Evolutionary conservation across 2,113 vertebrate genomes (phyloP), one percentile per base, ranked within the genome.

Genomic region (Lepus timidus): DNA sequence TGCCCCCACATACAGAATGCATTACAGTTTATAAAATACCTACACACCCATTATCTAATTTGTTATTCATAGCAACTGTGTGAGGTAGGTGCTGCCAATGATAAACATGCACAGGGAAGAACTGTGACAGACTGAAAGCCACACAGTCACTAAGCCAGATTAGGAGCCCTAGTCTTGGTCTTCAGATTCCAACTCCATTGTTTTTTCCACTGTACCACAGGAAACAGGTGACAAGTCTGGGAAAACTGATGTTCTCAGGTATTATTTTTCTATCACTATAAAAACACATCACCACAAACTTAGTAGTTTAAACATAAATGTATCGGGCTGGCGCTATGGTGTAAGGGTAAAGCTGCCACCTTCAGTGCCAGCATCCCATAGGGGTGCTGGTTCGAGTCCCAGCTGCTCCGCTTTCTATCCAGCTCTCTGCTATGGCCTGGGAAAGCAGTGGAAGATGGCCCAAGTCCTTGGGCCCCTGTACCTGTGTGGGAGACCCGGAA

Each of bases 1-100:
- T 94, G 25, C 68, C 88, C 64, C 36, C 49, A 76, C 75, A 8
- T 49, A 61, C 78, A 91, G 67, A 85, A 85, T 90, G 36, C 25
- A 86, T 93, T 76, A 31, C 8, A 88, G 51, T 62, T 92, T 88
- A 79, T 74, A 22, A 65, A 85, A 70, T 36, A 62, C 51, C 67
- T 87, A 78, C 44, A 73, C 39, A 78, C 71, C n/a, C 39, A 51
- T 96, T 90, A 76, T 58, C 29, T 95, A 55, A 58, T 92, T 71
- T 94, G 58, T 61, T 90, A 49, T 84, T 80, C 27, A 44, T 82
- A 71, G 44, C 31, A 85, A 44, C 27, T 74, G 20, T 92, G 52
- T 96, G 91, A 95, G 12, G 27, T 83, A 71, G 62, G 58, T 13
- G 1, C 67, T 52, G 17, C 67, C 62, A 44, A 52, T 83, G 84